These are phyloP conservation scores for Tipula helvola DNA, from an alignment of 2,888 invertebrate species.

Conservation along the genomic window DNA sequence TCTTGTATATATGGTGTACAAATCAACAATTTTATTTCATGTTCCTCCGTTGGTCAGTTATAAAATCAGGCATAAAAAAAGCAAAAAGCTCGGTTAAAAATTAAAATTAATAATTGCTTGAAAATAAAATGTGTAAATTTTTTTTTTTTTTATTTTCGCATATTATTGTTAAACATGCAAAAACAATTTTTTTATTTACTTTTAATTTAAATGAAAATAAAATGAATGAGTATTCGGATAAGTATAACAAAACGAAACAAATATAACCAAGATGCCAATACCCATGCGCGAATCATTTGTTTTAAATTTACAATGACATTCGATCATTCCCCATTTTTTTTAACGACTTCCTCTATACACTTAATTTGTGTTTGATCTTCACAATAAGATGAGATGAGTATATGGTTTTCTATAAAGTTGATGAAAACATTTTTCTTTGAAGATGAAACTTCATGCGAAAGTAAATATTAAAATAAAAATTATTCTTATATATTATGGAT, in stretches of 20 bases:
- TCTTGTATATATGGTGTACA: too few relatives aligned
- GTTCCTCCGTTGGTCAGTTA: neutral
- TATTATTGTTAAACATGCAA: neutral
- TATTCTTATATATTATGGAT: too few relatives aligned
- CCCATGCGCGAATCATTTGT: neutral
- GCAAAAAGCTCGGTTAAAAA: neutral
- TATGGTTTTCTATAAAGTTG: too few relatives aligned
- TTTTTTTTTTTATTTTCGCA: neutral
- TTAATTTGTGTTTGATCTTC: neutral
- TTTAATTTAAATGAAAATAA: neutral
- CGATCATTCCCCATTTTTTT: neutral
- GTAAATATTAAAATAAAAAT: too few relatives aligned
- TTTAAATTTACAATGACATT: neutral
- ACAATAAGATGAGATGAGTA: neutral
- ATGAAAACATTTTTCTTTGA: too few relatives aligned
- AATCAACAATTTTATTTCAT: neutral
- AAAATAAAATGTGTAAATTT: neutral
- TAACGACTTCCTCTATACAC: neutral
- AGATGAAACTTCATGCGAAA: too few relatives aligned
- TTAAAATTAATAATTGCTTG: neutral
- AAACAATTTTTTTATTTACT: neutral
- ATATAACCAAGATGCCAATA: neutral
- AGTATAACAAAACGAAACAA: neutral
- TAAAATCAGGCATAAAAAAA: too few relatives aligned
- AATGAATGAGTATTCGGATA: neutral